Percentiles rank a stretch among this genome's conserved stretches.
Evolutionary conservation across 30 jellyfish, hydroid and myxozoan genomes (phyloP).

Genomic region (Turritopsis rubra): DNA sequence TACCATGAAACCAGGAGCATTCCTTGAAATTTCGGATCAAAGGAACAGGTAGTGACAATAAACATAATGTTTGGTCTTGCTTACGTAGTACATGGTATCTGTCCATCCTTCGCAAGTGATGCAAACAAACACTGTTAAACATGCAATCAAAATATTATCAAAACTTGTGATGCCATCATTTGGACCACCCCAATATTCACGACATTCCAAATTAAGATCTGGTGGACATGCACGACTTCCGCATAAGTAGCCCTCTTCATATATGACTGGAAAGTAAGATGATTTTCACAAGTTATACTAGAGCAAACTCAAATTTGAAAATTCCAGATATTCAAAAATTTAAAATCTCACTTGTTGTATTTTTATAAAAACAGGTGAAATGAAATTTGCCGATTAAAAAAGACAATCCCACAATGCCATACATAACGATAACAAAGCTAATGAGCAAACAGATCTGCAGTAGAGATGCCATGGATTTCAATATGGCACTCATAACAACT

Average conservation of each 20-base stretch:
- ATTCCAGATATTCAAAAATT: too few relatives aligned
- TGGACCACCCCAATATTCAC: conserved; percentile 75
- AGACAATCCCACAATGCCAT: conserved; percentile 66
- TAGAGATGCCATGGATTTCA: conserved; percentile 66
- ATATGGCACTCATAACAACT: conserved; percentile 80
- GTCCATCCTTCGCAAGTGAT: conserved; percentile 95
- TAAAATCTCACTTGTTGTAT: conserved; percentile 30
- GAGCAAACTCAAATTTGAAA: too few relatives aligned
- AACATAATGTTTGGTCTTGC: too few relatives aligned
- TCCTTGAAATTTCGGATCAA: too few relatives aligned
- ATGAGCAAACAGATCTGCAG: conserved; percentile 67
- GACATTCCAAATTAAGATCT: conserved; percentile 37
- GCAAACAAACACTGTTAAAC: conserved; percentile 71
- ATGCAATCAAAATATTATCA: conserved; percentile 59
- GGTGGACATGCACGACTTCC: conserved; percentile 69
- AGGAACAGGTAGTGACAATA: too few relatives aligned
- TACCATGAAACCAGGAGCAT: too few relatives aligned
- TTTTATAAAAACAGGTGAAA: conserved; percentile 54
- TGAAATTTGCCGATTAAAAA: conserved; percentile 54
- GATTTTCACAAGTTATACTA: too few relatives aligned
- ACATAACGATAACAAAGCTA: conserved; percentile 61
- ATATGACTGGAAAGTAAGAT: conserved; percentile 8
- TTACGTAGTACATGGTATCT: conserved; percentile 63
- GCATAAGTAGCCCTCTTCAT: conserved; percentile 25
- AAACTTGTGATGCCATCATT: conserved; percentile 67